Conservation (phyloP, 2,888 invertebrate genomes). For the Leptinotarsa juncta region DNA sequence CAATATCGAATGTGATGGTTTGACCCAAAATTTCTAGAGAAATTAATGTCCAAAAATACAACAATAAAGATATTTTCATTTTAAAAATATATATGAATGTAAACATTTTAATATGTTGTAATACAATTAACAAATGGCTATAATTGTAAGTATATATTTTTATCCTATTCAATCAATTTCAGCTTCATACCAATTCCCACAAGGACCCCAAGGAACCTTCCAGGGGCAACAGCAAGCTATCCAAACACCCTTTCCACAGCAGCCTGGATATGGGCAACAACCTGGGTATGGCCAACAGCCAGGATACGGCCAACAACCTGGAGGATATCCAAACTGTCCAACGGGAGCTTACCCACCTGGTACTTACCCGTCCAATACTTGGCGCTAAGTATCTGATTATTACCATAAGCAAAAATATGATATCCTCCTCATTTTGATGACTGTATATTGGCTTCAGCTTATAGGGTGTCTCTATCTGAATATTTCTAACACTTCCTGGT, state of each 20-base stretch:
- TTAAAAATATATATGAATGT: too few relatives aligned
- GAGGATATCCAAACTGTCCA: conserved; percentile 39
- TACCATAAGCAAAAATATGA: background rate
- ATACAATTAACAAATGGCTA: too few relatives aligned
- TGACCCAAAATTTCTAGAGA: too few relatives aligned
- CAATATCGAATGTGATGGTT: too few relatives aligned
- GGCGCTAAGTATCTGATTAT: conserved; percentile 29
- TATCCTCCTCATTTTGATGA: background rate
- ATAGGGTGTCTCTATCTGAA: conserved; percentile 7
- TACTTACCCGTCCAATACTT: conserved; percentile 50
- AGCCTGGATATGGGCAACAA: conserved; percentile 38
- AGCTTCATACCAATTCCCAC: conserved; percentile 70
- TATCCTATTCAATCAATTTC: conserved; percentile 38
- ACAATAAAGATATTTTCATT: too few relatives aligned
- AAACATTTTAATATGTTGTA: too few relatives aligned
- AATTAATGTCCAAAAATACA: too few relatives aligned
- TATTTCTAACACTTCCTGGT: conserved; percentile 1
- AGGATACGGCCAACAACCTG: conserved; percentile 39
- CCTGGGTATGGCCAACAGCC: conserved; percentile 40
- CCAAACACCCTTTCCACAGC: conserved; percentile 40
- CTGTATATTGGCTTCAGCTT: conserved; percentile 10
- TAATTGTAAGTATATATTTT: background rate
- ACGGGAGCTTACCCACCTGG: conserved; percentile 56
- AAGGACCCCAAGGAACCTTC: conserved; percentile 67
- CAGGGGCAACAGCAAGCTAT: conserved; percentile 41